These are phyloP conservation scores for Mylabris phalerata DNA, from an alignment of 1,140 invertebrate species.

Conservation along the genomic window DNA sequence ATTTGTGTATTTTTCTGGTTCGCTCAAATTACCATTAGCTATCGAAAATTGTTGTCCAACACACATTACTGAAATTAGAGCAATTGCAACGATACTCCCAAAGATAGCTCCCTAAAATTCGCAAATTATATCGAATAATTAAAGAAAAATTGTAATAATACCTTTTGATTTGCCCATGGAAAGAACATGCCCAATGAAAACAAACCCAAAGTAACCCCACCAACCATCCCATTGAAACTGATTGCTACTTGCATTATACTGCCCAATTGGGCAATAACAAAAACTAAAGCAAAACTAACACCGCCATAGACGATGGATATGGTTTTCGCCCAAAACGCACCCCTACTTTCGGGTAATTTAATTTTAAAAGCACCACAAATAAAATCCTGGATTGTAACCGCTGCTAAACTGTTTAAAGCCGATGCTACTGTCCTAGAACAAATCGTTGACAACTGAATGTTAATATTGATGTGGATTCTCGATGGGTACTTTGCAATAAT, in stretches of 20 bases:
- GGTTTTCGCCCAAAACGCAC: conserved; percentile 58
- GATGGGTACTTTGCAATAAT: conserved; percentile 26
- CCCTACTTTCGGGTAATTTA: conserved; percentile 60
- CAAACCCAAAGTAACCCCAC: conserved; percentile 75
- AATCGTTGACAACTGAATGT: neutral
- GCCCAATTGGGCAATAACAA: conserved; percentile 71
- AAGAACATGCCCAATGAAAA: conserved; percentile 86
- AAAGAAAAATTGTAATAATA: conserved; percentile 26
- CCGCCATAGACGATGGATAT: conserved; percentile 56
- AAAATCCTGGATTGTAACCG: conserved; percentile 85
- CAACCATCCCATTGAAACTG: conserved; percentile 82
- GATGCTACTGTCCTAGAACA: conserved; percentile 79
- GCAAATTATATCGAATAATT: neutral
- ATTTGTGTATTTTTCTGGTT: conserved; percentile 43
- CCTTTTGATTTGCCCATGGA: conserved; percentile 73
- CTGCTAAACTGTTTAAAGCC: conserved; percentile 83
- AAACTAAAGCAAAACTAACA: conserved; percentile 61
- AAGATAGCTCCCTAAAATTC: conserved; percentile 51
- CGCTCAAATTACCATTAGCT: conserved; percentile 43
- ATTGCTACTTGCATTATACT: conserved; percentile 77
- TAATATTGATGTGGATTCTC: conserved; percentile 2
- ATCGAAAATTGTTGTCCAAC: conserved; percentile 61
- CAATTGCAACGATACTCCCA: conserved; percentile 55
- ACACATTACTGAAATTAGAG: conserved; percentile 64
- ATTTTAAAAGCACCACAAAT: conserved; percentile 61